These are phyloP conservation scores for Syritta pipiens DNA, from an alignment of 2,888 invertebrate genomes.

Conservation along the genomic window DNA sequence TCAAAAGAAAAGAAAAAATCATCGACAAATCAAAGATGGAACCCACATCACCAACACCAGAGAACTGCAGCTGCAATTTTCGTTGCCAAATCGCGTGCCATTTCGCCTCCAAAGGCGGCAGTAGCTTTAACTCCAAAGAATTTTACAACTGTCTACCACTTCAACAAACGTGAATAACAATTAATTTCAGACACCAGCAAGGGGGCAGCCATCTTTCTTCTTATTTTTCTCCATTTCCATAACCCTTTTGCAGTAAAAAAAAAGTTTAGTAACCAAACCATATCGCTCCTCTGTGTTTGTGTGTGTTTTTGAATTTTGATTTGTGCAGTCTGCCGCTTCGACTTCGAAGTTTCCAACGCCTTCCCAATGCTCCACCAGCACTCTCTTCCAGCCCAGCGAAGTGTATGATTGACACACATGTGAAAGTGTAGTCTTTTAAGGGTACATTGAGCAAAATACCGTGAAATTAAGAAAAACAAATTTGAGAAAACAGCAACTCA, in stretches of 20 bases:
- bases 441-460: constrained; percentile 56
- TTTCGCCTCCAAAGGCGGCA: not conserved
- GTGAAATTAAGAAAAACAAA: constrained; percentile 47
- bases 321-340: constrained; percentile 34
- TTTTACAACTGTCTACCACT: constrained; percentile 2
- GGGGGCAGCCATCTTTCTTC: not conserved
- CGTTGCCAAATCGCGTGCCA: constrained; percentile 18
- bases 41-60: too few relatives aligned
- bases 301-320: too few relatives aligned
- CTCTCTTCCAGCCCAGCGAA: too few relatives aligned
- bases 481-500: constrained; percentile 6
- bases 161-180: constrained; percentile 42
- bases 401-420: constrained; percentile 57
- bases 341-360: constrained; percentile 34
- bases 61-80: constrained; percentile 33
- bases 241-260: constrained; percentile 38
- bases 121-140: not conserved
- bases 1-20: constrained; percentile 8
- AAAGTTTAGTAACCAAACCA: constrained; percentile 42
- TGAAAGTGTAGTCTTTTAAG: constrained; percentile 60
- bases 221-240: not conserved
- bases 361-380: too few relatives aligned
- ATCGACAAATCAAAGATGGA: constrained; percentile 25
- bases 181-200: constrained; percentile 26
- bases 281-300: too few relatives aligned